Conservation (phyloP, 2,888 invertebrate genomes). For the Epiblema foenella region DNA sequence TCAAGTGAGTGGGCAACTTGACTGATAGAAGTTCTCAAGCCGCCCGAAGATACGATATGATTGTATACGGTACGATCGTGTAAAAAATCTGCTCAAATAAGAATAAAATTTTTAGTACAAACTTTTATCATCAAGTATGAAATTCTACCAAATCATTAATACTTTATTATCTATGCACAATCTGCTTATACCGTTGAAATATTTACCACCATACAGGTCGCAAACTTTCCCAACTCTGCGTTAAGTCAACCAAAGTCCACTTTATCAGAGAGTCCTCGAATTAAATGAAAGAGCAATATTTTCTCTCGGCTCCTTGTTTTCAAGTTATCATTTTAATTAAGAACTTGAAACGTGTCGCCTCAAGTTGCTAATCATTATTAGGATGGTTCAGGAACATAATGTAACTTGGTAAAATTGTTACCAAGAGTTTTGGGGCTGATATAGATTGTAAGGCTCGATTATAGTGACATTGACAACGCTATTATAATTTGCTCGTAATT, state of each 20-base stretch:
- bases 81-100: no score
- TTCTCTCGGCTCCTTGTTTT: slow-evolving; percentile 64
- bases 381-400: slow-evolving; percentile 35
- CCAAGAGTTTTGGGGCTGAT: slow-evolving; percentile 1
- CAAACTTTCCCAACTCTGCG: slow-evolving; percentile 31
- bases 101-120: no score
- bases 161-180: slow-evolving; percentile 21
- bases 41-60: no score
- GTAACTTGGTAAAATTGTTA: slow-evolving; percentile 26
- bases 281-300: slow-evolving; percentile 77
- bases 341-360: slow-evolving; percentile 61
- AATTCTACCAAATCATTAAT: not conserved
- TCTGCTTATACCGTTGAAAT: slow-evolving; percentile 17
- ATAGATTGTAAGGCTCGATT: slow-evolving; percentile 5
- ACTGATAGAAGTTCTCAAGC: no score
- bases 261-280: slow-evolving; percentile 61
- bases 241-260: slow-evolving; percentile 43
- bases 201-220: slow-evolving; percentile 24
- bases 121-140: not conserved
- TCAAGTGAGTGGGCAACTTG: no score
- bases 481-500: not conserved
- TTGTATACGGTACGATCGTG: no score
- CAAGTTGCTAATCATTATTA: slow-evolving; percentile 58
- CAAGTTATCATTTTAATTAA: slow-evolving; percentile 76
- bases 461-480: not conserved